Evolutionary conservation across 2,888 invertebrate genomes (phyloP).

Genomic region (Heliconius cydno): DNA sequence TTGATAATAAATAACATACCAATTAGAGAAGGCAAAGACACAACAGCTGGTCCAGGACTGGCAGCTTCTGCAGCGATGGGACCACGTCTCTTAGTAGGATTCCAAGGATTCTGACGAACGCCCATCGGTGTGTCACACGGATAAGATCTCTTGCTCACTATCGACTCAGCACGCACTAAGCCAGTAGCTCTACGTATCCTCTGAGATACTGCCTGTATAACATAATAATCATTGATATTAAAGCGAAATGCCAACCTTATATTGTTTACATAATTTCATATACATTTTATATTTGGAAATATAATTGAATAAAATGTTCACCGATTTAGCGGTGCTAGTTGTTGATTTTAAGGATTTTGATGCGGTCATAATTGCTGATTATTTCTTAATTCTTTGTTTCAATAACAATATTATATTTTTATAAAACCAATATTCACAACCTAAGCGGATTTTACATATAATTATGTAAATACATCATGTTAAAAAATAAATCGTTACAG

Average conservation of each 20-base stretch:
- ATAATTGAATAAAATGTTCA: constrained; percentile 41
- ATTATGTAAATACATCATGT: constrained; percentile 7
- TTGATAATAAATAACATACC: constrained; percentile 78
- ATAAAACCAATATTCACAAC: not conserved
- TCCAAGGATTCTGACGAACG: constrained; percentile 94
- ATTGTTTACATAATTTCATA: too few species aligned
- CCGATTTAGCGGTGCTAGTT: constrained; percentile 56
- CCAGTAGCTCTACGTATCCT: constrained; percentile 36
- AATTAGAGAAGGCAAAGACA: constrained; percentile 90
- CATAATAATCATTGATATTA: not conserved
- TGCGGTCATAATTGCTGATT: constrained; percentile 39
- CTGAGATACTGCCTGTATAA: constrained; percentile 38
- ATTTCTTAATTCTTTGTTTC: not conserved
- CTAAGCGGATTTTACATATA: constrained; percentile 6
- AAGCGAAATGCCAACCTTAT: not conserved
- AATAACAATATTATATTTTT: not conserved
- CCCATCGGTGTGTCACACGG: constrained; percentile 80
- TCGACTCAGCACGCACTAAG: constrained; percentile 55
- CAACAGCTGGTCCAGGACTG: constrained; percentile 95
- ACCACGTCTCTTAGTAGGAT: constrained; percentile 93
- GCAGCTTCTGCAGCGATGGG: constrained; percentile 93
- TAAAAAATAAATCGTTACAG: constrained; percentile 4
- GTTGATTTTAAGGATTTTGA: constrained; percentile 55
- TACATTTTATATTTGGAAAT: too few species aligned
- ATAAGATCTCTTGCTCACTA: constrained; percentile 55